phyloP scores from a whole-genome alignment of 1,140 invertebrate genomes.

The Maconellicoccus hirsutus region DNA sequence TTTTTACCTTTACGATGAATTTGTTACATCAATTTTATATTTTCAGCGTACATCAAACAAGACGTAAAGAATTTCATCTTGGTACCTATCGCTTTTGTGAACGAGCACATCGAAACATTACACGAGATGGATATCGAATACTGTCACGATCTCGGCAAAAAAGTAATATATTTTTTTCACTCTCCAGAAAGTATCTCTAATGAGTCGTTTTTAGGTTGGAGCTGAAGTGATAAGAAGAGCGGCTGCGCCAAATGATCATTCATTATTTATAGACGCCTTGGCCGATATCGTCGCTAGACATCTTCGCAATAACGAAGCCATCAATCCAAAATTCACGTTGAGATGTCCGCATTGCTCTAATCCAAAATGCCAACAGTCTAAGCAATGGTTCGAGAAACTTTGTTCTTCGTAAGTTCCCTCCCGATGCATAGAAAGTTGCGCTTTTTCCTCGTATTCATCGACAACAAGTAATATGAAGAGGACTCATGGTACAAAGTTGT shows the following conservation, averaged over 20 bases:
- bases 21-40: conserved; percentile 21
- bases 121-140: conserved; percentile 97
- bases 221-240: conserved; percentile 71
- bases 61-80: conserved; percentile 79
- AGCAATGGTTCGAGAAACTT: conserved; percentile 52
- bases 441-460: too few relatives aligned
- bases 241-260: conserved; percentile 85
- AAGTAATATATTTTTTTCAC: conserved; percentile 44
- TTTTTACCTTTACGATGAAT: conserved; percentile 5
- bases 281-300: conserved; percentile 72
- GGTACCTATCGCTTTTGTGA: conserved; percentile 93
- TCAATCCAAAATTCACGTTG: conserved; percentile 60
- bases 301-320: conserved; percentile 43
- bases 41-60: conserved; percentile 62
- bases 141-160: conserved; percentile 73
- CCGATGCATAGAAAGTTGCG: too few relatives aligned
- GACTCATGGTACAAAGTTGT: too few relatives aligned
- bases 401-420: conserved; percentile 33
- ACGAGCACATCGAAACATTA: conserved; percentile 94
- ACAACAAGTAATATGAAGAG: too few relatives aligned
- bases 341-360: conserved; percentile 82
- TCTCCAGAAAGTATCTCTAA: too few relatives aligned
- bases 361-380: conserved; percentile 50
- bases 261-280: conserved; percentile 78
- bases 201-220: conserved; percentile 62